Evolutionary conservation across 1,140 invertebrate genomes (phyloP).

Genomic region (Leptinotarsa defecta): DNA sequence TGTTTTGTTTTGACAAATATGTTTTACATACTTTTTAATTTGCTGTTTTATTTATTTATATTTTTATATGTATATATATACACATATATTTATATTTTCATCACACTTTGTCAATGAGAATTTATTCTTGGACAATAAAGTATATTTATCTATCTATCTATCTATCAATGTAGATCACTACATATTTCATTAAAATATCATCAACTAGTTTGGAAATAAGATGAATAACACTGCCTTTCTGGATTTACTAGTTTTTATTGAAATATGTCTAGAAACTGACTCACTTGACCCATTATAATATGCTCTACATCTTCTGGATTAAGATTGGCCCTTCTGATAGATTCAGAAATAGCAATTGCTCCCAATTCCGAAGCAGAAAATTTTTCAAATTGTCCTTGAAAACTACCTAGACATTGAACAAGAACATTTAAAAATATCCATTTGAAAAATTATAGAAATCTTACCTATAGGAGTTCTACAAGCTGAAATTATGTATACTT

Average conservation of each 20-base stretch:
- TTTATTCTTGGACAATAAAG: too few species aligned
- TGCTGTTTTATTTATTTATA: too few species aligned
- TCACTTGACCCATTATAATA: conserved; percentile 87
- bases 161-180: too few species aligned
- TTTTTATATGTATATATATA: too few species aligned
- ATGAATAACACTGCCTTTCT: background rate
- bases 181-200: too few species aligned
- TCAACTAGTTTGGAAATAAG: background rate
- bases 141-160: too few species aligned
- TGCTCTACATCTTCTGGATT: conserved; percentile 72
- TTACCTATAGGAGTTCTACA: conserved; percentile 71
- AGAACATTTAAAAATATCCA: background rate
- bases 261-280: conserved; percentile 30
- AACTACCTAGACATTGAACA: conserved; percentile 35
- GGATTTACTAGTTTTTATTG: background rate
- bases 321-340: conserved; percentile 67
- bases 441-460: conserved; percentile 9
- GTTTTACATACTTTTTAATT: too few species aligned
- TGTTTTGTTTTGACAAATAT: too few species aligned
- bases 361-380: conserved; percentile 69
- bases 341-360: conserved; percentile 74
- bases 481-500: conserved; percentile 69
- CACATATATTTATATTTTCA: too few species aligned
- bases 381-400: conserved; percentile 46
- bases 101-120: too few species aligned